Percentiles rank a stretch among this genome's conserved stretches.
Conservation (phyloP, 2,888 invertebrate genomes). For the Drosophila peninsularis region DNA sequence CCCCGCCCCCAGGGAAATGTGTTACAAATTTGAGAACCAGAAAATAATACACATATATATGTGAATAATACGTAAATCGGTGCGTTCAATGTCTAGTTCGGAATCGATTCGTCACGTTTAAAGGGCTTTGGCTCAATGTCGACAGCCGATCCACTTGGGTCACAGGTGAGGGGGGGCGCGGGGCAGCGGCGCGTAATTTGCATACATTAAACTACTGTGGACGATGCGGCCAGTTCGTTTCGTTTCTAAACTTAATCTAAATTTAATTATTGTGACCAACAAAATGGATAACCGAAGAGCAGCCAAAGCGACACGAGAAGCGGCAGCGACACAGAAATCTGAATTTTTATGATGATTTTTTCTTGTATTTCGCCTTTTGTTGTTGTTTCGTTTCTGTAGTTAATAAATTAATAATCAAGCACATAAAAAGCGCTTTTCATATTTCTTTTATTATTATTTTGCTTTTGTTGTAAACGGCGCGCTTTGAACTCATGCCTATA, state of each 20-base stretch:
- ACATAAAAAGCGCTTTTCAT: slow-evolving; percentile 75
- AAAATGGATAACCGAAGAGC: slow-evolving; percentile 54
- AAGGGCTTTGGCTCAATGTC: slow-evolving; percentile 76
- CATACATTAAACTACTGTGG: slow-evolving; percentile 79
- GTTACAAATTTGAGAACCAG: slow-evolving; percentile 54
- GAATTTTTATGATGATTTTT: slow-evolving; percentile 50
- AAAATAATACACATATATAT: background rate
- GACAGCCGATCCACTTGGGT: slow-evolving; percentile 52
- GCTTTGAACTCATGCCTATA: slow-evolving; percentile 69
- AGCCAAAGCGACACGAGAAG: slow-evolving; percentile 32
- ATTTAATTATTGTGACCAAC: slow-evolving; percentile 79
- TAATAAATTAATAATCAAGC: slow-evolving; percentile 79
- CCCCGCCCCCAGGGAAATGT: slow-evolving; percentile 41
- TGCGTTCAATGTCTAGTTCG: slow-evolving; percentile 67
- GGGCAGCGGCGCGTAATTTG: slow-evolving; percentile 70
- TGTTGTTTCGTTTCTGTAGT: slow-evolving; percentile 26
- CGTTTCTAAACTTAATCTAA: slow-evolving; percentile 75
- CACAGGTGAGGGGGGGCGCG: background rate
- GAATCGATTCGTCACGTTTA: slow-evolving; percentile 76
- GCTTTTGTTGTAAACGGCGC: slow-evolving; percentile 57
- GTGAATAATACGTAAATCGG: slow-evolving; percentile 17
- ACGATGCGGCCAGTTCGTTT: slow-evolving; percentile 54
- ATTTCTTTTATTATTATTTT: slow-evolving; percentile 48
- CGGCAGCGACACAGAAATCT: slow-evolving; percentile 59
- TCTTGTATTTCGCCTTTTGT: slow-evolving; percentile 13